Evolutionary conservation across 2,888 invertebrate species (phyloP).

Genomic region (Cactoblastis cactorum): DNA sequence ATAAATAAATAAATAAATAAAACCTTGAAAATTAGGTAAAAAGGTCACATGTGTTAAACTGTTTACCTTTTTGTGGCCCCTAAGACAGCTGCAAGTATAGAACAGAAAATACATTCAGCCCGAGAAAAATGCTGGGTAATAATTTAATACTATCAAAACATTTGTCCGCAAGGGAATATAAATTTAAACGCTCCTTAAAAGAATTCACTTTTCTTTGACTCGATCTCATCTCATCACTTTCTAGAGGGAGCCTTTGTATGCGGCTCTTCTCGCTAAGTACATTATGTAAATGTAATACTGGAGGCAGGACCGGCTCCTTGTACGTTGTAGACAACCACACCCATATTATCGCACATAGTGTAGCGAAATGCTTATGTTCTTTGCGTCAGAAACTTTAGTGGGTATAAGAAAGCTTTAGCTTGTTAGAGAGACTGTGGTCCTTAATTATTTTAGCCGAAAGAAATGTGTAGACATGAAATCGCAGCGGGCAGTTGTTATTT

Average conservation of each 20-base stretch:
- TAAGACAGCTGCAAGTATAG: slow-evolving; percentile 31
- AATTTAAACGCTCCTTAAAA: slow-evolving; percentile 37
- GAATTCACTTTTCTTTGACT: slow-evolving; percentile 54
- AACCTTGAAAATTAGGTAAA: background rate
- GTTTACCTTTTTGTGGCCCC: slow-evolving; percentile 4
- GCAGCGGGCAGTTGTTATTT: slow-evolving; percentile 15
- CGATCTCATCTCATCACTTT: slow-evolving; percentile 51
- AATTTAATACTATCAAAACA: slow-evolving; percentile 50
- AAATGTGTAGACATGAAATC: slow-evolving; percentile 14
- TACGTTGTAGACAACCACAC: slow-evolving; percentile 54
- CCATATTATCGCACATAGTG: slow-evolving; percentile 51
- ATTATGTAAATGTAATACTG: slow-evolving; percentile 72
- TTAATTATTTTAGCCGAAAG: slow-evolving; percentile 18
- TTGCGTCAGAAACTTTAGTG: slow-evolving; percentile 20
- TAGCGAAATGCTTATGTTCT: slow-evolving; percentile 21
- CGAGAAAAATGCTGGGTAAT: slow-evolving; percentile 43
- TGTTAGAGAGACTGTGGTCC: slow-evolving; percentile 26
- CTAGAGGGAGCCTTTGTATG: slow-evolving; percentile 59
- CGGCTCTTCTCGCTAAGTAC: slow-evolving; percentile 62
- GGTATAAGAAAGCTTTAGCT: slow-evolving; percentile 7
- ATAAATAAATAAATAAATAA: too few relatives aligned
- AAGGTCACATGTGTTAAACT: background rate
- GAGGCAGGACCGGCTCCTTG: slow-evolving; percentile 57
- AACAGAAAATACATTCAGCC: slow-evolving; percentile 34
- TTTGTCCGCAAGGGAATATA: slow-evolving; percentile 34